A percentile compares a stretch with the other conserved stretches of the same genome.
Conservation (phyloP, 2,888 invertebrate genomes). For the Andrena trimmerana region DNA sequence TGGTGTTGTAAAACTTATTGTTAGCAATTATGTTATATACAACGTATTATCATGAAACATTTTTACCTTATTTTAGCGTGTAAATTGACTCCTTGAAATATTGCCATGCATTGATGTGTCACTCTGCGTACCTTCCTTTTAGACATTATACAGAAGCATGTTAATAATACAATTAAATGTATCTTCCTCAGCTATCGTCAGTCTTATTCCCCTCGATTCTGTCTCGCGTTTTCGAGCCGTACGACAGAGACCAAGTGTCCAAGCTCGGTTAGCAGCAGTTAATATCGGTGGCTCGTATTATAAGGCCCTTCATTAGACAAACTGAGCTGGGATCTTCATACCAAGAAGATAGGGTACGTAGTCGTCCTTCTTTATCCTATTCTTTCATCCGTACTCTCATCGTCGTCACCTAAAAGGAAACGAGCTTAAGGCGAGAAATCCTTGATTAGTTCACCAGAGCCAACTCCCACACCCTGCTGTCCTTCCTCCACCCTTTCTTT, state of each 20-base stretch:
- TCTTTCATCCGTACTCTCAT: conserved; percentile 67
- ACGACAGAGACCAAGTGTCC: neutral
- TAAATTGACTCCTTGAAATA: too few species aligned
- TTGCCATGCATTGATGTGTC: too few species aligned
- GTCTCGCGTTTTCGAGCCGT: neutral
- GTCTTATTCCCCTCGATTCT: conserved; percentile 22
- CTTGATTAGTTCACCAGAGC: conserved; percentile 74
- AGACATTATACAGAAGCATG: conserved; percentile 67
- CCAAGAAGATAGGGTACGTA: conserved; percentile 60
- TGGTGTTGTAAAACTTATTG: too few species aligned
- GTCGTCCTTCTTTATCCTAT: conserved; percentile 67
- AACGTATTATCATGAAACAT: too few species aligned
- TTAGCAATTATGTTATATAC: too few species aligned
- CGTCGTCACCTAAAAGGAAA: conserved; percentile 74
- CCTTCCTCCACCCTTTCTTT: conserved; percentile 34
- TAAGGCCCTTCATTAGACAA: conserved; percentile 76
- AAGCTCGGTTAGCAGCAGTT: conserved; percentile 59
- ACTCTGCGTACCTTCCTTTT: too few species aligned
- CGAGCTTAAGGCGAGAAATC: conserved; percentile 76
- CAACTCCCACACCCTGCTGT: conserved; percentile 29
- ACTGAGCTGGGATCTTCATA: conserved; percentile 69
- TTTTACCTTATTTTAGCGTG: too few species aligned
- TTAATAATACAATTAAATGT: conserved; percentile 57
- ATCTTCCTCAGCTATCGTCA: conserved; percentile 67
- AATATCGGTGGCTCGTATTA: conserved; percentile 65